phyloP scores from a whole-genome alignment of 2,113 vertebrate species.

The Callipepla californica region DNA sequence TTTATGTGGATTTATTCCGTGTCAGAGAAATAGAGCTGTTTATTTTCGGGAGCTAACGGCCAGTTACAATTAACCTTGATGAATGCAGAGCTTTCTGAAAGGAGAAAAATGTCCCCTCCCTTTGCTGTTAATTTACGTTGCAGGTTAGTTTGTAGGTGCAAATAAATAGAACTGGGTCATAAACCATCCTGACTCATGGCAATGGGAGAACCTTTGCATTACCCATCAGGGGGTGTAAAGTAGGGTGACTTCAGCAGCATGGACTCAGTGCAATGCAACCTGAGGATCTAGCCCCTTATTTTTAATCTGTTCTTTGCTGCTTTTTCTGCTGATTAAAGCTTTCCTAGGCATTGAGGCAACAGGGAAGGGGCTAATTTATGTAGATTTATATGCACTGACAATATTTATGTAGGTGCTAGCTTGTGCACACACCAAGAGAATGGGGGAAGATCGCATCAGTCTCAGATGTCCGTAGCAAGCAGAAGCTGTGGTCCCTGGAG shows the following conservation, averaged over 20 bases:
- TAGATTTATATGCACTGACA: neutral
- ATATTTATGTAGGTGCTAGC: neutral
- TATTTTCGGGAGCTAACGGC: conserved; percentile 72
- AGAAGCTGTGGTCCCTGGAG: neutral
- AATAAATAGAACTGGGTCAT: conserved; percentile 56
- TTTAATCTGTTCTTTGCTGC: neutral
- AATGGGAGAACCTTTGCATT: neutral
- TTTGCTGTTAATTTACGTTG: conserved; percentile 60
- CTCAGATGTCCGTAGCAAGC: neutral
- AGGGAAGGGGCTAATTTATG: neutral
- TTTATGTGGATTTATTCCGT: conserved; percentile 67
- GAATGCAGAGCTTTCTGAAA: conserved; percentile 62
- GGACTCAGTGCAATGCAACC: neutral
- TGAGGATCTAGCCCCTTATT: neutral
- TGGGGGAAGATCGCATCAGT: rapidly evolving
- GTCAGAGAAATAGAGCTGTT: conserved; percentile 65
- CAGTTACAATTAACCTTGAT: conserved; percentile 74
- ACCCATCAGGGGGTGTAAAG: neutral
- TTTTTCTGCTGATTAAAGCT: neutral
- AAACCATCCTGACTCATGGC: conserved; percentile 40
- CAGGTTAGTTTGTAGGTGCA: conserved; percentile 61
- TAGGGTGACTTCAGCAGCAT: neutral
- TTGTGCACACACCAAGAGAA: neutral
- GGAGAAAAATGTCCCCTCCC: neutral
- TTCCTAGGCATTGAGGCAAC: neutral